phyloP scores from a whole-genome alignment of 2,888 invertebrate genomes.

The Hermodice carunculata region DNA sequence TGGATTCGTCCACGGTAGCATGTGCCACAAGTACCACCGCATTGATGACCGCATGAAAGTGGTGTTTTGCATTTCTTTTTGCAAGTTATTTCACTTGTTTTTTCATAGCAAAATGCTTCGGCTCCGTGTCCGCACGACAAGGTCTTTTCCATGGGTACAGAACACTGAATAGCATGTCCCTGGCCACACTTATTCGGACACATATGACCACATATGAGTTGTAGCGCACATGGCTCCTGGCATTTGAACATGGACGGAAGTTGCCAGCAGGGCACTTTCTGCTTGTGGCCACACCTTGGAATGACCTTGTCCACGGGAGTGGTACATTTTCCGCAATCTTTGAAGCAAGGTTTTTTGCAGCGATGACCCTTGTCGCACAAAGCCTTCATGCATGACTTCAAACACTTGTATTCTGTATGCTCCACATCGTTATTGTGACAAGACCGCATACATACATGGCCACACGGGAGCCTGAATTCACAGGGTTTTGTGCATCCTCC shows the following conservation, averaged over 20 bases:
- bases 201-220: conserved; percentile 72
- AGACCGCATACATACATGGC: conserved; percentile 75
- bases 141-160: conserved; percentile 66
- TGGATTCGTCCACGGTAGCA: conserved; percentile 77
- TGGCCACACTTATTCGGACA: conserved; percentile 73
- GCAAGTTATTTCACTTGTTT: conserved; percentile 67
- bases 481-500: conserved; percentile 77
- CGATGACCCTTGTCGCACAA: conserved; percentile 45
- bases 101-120: conserved; percentile 69
- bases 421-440: conserved; percentile 76
- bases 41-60: conserved; percentile 49
- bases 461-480: conserved; percentile 73
- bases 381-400: conserved; percentile 43
- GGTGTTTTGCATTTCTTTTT: conserved; percentile 35
- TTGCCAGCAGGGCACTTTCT: conserved; percentile 49
- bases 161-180: conserved; percentile 56
- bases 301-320: conserved; percentile 45
- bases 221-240: conserved; percentile 41
- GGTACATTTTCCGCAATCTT: conserved; percentile 52
- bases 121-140: conserved; percentile 73
- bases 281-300: conserved; percentile 55
- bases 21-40: conserved; percentile 66
- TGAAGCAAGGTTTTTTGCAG: conserved; percentile 45
- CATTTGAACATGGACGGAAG: conserved; percentile 47
- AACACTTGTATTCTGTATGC: conserved; percentile 70